Conservation (phyloP, 64 coral and sea anemone species). For the Stichodactyla mertensii region DNA sequence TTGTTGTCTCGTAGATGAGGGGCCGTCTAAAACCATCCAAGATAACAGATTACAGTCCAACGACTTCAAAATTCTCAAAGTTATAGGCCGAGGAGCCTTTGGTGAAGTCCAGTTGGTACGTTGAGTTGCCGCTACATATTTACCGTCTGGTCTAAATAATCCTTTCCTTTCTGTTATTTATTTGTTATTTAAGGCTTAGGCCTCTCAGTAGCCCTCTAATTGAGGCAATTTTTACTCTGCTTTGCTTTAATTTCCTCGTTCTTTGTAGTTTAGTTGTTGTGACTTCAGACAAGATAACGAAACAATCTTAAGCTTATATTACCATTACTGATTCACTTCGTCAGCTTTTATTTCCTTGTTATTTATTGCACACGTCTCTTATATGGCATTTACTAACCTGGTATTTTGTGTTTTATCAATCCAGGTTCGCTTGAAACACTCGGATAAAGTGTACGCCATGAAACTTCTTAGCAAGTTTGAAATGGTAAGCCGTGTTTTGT, state of each 20-base stretch:
- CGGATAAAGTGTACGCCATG: constrained; percentile 93
- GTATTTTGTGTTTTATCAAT: neutral
- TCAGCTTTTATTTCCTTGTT: neutral
- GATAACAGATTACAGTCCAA: constrained; percentile 69
- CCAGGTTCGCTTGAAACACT: constrained; percentile 73
- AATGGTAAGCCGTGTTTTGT: constrained; percentile 72
- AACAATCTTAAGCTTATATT: neutral
- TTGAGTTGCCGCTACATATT: constrained; percentile 1
- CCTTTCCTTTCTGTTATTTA: constrained; percentile 7
- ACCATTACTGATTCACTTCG: neutral
- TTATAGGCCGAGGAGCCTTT: constrained; percentile 95
- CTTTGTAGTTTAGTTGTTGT: neutral
- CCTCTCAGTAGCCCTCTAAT: constrained; percentile 14
- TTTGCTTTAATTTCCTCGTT: constrained; percentile 1
- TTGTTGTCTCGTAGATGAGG: constrained; percentile 76
- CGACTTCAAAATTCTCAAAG: constrained; percentile 91
- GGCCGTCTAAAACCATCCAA: constrained; percentile 71
- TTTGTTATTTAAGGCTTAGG: constrained; percentile 24
- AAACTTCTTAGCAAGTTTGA: constrained; percentile 98
- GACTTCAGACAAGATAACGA: constrained; percentile 1
- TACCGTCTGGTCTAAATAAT: neutral
- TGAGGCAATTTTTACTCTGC: neutral
- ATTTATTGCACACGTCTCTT: neutral
- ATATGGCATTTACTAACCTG: neutral
- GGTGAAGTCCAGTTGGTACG: constrained; percentile 99